Base-by-base conservation (phyloP, 1,140 invertebrate species). In the Dendroctonus valens region DNA sequence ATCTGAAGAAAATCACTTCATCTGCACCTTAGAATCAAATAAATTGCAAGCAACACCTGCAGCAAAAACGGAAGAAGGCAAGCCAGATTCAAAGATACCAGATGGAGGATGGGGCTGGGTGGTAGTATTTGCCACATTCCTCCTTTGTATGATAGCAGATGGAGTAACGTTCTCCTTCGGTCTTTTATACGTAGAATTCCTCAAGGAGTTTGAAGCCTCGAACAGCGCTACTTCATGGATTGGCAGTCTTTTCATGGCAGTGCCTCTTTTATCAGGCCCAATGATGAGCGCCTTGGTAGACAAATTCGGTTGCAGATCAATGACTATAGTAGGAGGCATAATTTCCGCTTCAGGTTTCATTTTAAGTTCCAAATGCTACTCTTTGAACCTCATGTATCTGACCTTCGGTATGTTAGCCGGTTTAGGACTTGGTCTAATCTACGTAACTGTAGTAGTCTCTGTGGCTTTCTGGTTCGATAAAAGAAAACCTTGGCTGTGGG, bases 401-500 rank as follows among this genome's bases (percentile, higher is more conserved):
- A 94, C 92, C 0, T 95, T 95, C 78, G 92, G 93, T 4, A 83
- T 94, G 3, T 84, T 95, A 37, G 88, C 92, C 39, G 93, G 93
- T 3, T 79, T 94, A 15, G 94, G 93, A 5, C 81, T 96, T 58
- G 91, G 92, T 5, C 80, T 96, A 39, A 91, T 91, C 40, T 94
- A 93, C 75, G 93, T 97, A 1, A 93, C 94, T 9, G 91, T 91
- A 0, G 92, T 94, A 2, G 95, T 98, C 2, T 89, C 87, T 41
- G 95, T 98, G 57, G 94, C 95, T 8, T 96, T 94, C 75, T 98
- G 97, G 86, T 98, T 98, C 77, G 96, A 98, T 70, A 92, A 93
- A 74, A 91, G 90, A 74, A 83, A 37, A 94, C 91, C 9, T 82
- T 98, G 49, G 96, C 96, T 5, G 95, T 94, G 9, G 94, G 96